Evolutionary conservation across 2,797 vertebrate genomes (phyloP), one percentile per base, ranked within the genome.

Genomic region (Poecile montanus): DNA sequence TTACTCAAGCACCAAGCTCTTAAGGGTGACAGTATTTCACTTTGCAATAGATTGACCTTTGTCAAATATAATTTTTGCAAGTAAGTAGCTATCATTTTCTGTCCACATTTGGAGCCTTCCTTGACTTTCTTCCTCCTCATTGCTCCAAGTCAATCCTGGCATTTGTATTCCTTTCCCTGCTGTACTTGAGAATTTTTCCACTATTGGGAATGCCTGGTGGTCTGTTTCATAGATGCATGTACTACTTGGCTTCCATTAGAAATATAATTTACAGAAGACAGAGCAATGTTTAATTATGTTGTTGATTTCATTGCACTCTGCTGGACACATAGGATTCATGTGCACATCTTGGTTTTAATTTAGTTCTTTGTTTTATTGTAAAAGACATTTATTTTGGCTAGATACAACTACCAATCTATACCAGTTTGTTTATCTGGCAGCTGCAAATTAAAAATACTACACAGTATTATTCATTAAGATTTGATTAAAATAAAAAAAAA

Each of bases 181-280:
- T 54, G 51, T 14, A 56, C 20, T 47, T 2, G 8, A 77, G 47
- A 84, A 82, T 93, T 91, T 95, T 94, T 63, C 85, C 82, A 83
- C 74, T 85, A 71, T 19, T 44, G 57, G 87, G 80, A 95, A 94
- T 91, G 48, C 29, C 81, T 95, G 16, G 45, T 96, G 78, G 83
- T 91, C 89, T 91, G 42, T 91, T 96, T 95, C 94, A 70, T 60
- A 96, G 57, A 66, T 61, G 61, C 50, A 91, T 62, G n/a, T 74
- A 95, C 45, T 92, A 80, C 70, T 48, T 82, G 51, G 18, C 82
- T 94, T 79, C 66, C 61, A 85, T 36, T 89, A 93, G 89, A 77
- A 89, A 94, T 90, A n/a, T 60, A 54, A 85, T 94, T 95, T 73
- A 91, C 54, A 80, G 77, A 81, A 73, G 57, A 89, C 50, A 86